Evolutionary conservation across 2,113 vertebrate species (phyloP), one percentile per base, ranked within the genome.

Genomic region (Sakesphorus luctuosus): DNA sequence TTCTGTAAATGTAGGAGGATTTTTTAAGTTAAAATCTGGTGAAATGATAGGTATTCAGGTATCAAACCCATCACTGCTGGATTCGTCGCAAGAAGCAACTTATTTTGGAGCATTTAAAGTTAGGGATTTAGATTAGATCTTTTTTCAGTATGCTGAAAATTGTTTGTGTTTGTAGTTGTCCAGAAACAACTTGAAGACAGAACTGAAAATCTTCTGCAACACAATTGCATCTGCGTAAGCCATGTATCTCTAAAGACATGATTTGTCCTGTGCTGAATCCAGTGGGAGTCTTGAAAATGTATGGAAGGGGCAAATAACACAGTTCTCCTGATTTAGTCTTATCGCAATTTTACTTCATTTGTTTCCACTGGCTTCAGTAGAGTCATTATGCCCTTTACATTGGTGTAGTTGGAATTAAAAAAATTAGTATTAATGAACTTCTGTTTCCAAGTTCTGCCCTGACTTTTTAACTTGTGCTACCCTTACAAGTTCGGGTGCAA

Each of bases 21-120:
- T 99, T 75, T 98, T 99, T 76, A 98, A 96, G 66, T 96, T 99
- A 68, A 98, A 98, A 23, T 93, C 96, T 3, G 98, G 98, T 2
- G 99, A 99, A 67, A 97, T 98, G 87, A 97, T 99, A 94, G 99
- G 95, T 65, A 98, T 99, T 40, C 98, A 98, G 26, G 99, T 99
- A 35, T 99, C 99, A 83, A 98, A 99, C 40, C 98, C 99, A 3
- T 98, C 98, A 92, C 92, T 99, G 79, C 85, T 99, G 95, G 99
- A 99, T 97, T 98, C 96, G 11, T 98, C 98, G 3, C 98, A 98
- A 65, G 98, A 99, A 77, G 99, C 99, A 78, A 99, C 99, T 23
- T 99, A 99, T 44, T 99, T 99, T 93, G 99, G 99, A 67, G 99
- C 98, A 3, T 99, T 99, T 94, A 99, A 99, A 98, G 97, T 99